Base-by-base conservation (phyloP, 2,113 vertebrate genomes). In the Lepisosteus oculatus region DNA sequence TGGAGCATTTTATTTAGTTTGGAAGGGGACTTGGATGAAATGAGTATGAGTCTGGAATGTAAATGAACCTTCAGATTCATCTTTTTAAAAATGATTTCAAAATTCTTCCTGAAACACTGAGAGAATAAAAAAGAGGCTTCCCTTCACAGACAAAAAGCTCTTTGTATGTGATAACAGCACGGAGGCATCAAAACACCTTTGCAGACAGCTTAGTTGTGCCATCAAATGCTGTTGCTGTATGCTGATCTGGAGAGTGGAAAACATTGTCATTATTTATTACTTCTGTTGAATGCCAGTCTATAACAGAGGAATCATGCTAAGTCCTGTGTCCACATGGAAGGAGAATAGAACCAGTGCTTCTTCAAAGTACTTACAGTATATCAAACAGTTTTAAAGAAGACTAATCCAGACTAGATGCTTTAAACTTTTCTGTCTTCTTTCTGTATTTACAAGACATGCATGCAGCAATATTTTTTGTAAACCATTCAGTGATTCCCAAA, bases 51-150 rank as follows among this genome's bases (percentile, higher is more conserved):
- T 51, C 47, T 51, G 47, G n/a, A 47, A 47, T n/a, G 3, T 13
- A 45, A 66, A 66, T 66, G n/a, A 66, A 47, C 64, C 43, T 47
- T 66, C 64, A 66, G n/a, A 47, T n/a, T 44, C 44, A 66, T 66
- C 64, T 13, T 14, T 15, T 47, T 13, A 66, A 66, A 66, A 66
- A 44, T 9, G 1, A 5, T 51, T 51, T 51, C 47, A 51, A 6
- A 14, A 66, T 47, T n/a, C 8, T 55, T 47, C 6, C 8, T 51
- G 8, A 51, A 15, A 15, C 54, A 9, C 45, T 29, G 47, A 68
- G n/a, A 54, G 66, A 68, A 55, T 45, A 9, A 59, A 13, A 59
- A 59, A 68, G 66, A 68, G 44, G 44, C 43, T 45, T 51, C 65
- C 57, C 47, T 54, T 12, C 3, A 15, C 2, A 68, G n/a, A 68